Percentiles rank a stretch among this genome's conserved stretches.
Conservation (phyloP, 2,888 invertebrate species). For the Sympetrum striolatum region DNA sequence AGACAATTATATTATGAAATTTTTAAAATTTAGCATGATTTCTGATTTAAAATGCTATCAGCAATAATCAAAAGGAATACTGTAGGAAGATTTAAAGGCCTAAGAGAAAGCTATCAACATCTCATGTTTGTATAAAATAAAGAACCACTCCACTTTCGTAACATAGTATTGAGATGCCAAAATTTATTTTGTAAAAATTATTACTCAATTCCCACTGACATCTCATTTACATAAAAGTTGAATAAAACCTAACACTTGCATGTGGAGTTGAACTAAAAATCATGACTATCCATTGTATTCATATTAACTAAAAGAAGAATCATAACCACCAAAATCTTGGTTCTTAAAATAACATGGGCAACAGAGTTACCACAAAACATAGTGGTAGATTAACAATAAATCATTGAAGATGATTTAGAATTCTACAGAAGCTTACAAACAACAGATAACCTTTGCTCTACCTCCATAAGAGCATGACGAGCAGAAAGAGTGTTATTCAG, state of each 20-base stretch:
- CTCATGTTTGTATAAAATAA: slow-evolving; percentile 1
- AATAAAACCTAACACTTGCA: slow-evolving; percentile 47
- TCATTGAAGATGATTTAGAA: slow-evolving; percentile 21
- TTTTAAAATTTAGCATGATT: not conserved
- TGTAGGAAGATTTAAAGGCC: not conserved
- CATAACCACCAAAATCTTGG: slow-evolving; percentile 26
- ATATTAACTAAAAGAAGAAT: slow-evolving; percentile 29
- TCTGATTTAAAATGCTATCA: not conserved
- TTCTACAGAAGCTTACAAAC: slow-evolving; percentile 48
- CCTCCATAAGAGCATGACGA: slow-evolving; percentile 42
- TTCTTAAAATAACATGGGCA: slow-evolving; percentile 33
- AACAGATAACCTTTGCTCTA: slow-evolving; percentile 46
- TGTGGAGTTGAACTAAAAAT: slow-evolving; percentile 20
- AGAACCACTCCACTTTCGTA: slow-evolving; percentile 45
- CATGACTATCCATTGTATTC: slow-evolving; percentile 15
- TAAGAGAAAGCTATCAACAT: not conserved
- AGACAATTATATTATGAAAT: not conserved
- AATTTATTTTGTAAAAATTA: slow-evolving; percentile 52
- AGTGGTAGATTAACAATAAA: slow-evolving; percentile 37
- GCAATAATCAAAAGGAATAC: not conserved
- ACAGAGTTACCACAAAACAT: not conserved
- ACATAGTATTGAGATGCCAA: slow-evolving; percentile 51
- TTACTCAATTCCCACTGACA: slow-evolving; percentile 51
- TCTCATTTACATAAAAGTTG: slow-evolving; percentile 50
- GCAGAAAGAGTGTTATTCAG: slow-evolving; percentile 44